Base-by-base conservation (phyloP, 2,113 vertebrate species). In the Artemisiospiza belli region DNA sequence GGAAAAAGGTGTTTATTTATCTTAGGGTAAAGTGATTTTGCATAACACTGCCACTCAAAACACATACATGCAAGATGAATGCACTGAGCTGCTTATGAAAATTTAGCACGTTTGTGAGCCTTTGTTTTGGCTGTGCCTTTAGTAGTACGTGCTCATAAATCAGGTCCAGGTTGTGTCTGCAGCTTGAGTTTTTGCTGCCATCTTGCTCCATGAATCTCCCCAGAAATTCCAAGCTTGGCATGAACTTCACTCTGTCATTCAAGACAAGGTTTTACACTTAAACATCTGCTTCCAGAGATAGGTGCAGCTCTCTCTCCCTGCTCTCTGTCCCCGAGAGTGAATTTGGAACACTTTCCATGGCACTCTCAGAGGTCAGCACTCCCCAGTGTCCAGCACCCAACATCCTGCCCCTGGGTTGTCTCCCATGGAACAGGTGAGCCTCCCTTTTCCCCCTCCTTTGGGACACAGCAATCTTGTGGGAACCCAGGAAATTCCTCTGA, bases 311-410 rank as follows among this genome's bases (percentile, higher is more conserved):
- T 49, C 8, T 24, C 5, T 58, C 18, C 37, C 4, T 19, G 30
- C 12, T 22, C 27, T 83, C 37, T 76, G 31, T 10, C 23, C 5
- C 17, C 58, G 47, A 5, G 4, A 12, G 9, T 43, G 21, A 64
- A 54, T 77, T 78, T 1, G 14, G 24, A 59, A 46, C 5, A 4
- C 5, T 59, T 77, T 37, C n/a, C 19, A 15, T 27, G 18, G 30
- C 1, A 3, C 17, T 73, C 3, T 0, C 54, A 59, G 39, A 73
- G 5, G 11, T 5, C 16, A 41, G 39, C 1, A 0, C 8, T 43
- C 11, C 46, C 8, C 2, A 1, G 2, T 5, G 7, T 10, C 31
- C 30, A 52, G 61, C 20, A 61, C 18, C 15, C 19, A 21, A 6
- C 1, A 7, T n/a, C 39, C 35, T 55, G 43, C 21, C 24, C n/a